These are phyloP conservation scores for Ceratina calcarata DNA, from an alignment of 1,140 invertebrate species.

Conservation along the genomic window DNA sequence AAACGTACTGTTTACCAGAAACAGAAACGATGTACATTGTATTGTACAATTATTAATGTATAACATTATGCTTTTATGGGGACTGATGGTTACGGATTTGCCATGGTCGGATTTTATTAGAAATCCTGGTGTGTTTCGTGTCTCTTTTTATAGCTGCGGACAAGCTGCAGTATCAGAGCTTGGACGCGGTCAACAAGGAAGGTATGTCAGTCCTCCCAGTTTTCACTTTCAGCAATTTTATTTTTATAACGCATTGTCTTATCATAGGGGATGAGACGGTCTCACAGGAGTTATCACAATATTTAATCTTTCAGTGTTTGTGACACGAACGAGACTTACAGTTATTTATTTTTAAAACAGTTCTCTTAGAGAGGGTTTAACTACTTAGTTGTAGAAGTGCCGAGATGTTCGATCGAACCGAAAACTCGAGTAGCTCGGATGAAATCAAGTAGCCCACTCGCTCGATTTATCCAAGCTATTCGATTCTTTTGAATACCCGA, in stretches of 20 bases:
- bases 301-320: not conserved
- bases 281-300: not conserved
- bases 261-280: conserved; percentile 3
- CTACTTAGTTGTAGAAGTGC: too few relatives aligned
- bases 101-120: conserved; percentile 24
- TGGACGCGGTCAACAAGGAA: conserved; percentile 84
- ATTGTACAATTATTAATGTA: not conserved
- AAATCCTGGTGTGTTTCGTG: conserved; percentile 72
- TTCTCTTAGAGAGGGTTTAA: too few relatives aligned
- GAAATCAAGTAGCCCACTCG: too few relatives aligned
- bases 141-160: conserved; percentile 81
- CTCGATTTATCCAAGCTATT: too few relatives aligned
- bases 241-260: conserved; percentile 11
- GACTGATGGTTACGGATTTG: conserved; percentile 16
- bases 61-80: not conserved
- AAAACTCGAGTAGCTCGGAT: too few relatives aligned
- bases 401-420: too few relatives aligned
- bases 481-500: too few relatives aligned
- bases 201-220: conserved; percentile 77
- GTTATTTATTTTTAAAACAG: not conserved
- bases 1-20: not conserved
- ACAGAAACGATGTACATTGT: not conserved
- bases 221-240: too few relatives aligned
- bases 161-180: conserved; percentile 83
- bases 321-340: not conserved